Base-by-base conservation (phyloP, 2,113 vertebrate genomes). In the Macrotis lagotis region DNA sequence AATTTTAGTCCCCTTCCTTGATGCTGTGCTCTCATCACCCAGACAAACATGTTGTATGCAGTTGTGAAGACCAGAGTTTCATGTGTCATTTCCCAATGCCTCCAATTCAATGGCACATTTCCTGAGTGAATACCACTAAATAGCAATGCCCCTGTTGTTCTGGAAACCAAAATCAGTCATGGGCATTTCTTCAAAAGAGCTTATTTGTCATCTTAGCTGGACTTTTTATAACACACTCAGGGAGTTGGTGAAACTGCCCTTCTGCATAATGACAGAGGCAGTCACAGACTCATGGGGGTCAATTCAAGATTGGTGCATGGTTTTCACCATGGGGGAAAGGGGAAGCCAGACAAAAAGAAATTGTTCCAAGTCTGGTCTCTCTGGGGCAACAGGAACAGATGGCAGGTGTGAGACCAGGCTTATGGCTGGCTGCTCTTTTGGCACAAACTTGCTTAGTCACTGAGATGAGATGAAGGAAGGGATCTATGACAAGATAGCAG, bases 331-430 rank as follows among this genome's bases (percentile, higher is more conserved):
- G 50, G 6, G 8, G 59, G 91, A 24, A 6, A 3, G 50, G 6
- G 8, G 59, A 92, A 24, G 91, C 37, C 94, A 52, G 95, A 51
- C 89, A 22, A 22, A 53, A 93, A 44, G 88, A 90, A 91, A 48
- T 16, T 25, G 3, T n/a, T 91, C 50, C 53, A 24, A 48, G 0
- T 88, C 91, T 94, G 55, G 88, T 90, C 31, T 50, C 31, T 44
- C 51, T 25, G 48, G 88, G 10, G 50, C 52, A 83, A 9, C 44
- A 25, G 89, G 53, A 94, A 31, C 95, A 96, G 93, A 53, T 94
- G 92, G 90, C 49, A 88, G 83, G 2, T 2, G 8, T 4, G 6
- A 37, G 14, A 26, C 50, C 89, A 48, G 8, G 22, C 51, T 48
- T 28, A 53, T 0, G 47, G 89, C 93, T 74, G 48, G 47, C 89